phyloP scores from a whole-genome alignment of 2,888 invertebrate species.

The Matsumyia berberina region DNA sequence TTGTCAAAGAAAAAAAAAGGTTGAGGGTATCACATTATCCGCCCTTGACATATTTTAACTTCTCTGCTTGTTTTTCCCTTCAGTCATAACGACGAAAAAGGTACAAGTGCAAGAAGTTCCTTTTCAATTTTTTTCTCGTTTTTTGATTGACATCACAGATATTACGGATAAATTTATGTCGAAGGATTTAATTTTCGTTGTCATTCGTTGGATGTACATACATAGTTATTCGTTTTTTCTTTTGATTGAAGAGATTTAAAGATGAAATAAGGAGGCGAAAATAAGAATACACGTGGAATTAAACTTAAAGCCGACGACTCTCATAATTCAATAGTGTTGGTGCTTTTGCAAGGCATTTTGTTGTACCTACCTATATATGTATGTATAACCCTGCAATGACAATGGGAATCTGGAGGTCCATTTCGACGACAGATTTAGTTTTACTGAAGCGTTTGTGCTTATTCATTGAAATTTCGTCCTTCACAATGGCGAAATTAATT shows the following conservation, averaged over 20 bases:
- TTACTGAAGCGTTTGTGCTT: background rate
- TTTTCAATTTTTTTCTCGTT: background rate
- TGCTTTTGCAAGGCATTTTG: background rate
- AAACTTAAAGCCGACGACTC: background rate
- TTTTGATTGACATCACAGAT: constrained; percentile 17
- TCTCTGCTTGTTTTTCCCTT: background rate
- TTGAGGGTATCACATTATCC: background rate
- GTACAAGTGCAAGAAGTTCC: background rate
- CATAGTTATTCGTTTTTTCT: background rate
- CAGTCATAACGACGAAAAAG: background rate
- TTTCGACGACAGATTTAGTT: constrained; percentile 5
- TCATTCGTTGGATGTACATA: background rate
- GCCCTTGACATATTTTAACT: too few relatives aligned
- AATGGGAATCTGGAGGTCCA: background rate
- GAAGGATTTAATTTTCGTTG: background rate
- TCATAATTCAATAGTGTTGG: background rate
- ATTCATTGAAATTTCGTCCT: constrained; percentile 4
- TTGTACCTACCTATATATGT: too few relatives aligned
- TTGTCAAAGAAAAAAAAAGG: too few relatives aligned
- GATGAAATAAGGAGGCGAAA: background rate
- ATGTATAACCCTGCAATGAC: background rate
- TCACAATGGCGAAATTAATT: constrained; percentile 5
- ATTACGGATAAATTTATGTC: constrained; percentile 16
- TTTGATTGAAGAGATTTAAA: background rate
- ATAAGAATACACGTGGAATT: background rate